phyloP scores from a whole-genome alignment of 2,797 vertebrate species.

The Anguilla megastoma region DNA sequence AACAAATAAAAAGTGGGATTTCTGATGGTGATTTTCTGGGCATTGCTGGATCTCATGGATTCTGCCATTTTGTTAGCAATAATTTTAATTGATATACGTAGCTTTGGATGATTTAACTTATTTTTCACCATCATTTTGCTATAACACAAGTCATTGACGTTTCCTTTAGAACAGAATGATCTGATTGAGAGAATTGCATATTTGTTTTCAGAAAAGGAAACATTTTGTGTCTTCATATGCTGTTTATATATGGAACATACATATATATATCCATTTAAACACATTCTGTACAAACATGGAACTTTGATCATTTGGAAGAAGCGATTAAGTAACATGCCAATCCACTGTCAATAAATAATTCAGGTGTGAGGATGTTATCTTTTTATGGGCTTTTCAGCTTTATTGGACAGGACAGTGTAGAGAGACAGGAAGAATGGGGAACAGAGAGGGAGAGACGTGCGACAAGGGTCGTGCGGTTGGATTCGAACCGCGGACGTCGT shows the following conservation, averaged over 20 bases:
- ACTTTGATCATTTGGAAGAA: neutral
- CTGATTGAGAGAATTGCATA: neutral
- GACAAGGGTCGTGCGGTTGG: no score
- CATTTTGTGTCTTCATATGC: neutral
- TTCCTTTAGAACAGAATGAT: neutral
- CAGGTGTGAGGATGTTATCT: neutral
- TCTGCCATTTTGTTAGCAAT: neutral
- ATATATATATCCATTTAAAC: neutral
- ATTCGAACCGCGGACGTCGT: no score
- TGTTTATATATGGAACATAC: neutral
- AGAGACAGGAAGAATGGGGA: no score
- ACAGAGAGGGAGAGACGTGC: no score
- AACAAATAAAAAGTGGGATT: neutral
- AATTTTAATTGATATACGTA: neutral
- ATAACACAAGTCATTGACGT: neutral
- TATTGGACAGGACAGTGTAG: no score
- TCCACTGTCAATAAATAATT: neutral
- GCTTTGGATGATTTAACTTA: neutral
- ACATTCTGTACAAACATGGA: neutral
- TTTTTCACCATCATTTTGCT: neutral
- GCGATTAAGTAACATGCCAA: neutral
- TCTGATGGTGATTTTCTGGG: neutral
- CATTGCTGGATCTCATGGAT: neutral
- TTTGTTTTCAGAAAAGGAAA: neutral
- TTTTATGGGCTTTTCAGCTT: no score